Evolutionary conservation across 2,113 vertebrate species (phyloP), one percentile per base, ranked within the genome.

Genomic region (Helogale parvula): DNA sequence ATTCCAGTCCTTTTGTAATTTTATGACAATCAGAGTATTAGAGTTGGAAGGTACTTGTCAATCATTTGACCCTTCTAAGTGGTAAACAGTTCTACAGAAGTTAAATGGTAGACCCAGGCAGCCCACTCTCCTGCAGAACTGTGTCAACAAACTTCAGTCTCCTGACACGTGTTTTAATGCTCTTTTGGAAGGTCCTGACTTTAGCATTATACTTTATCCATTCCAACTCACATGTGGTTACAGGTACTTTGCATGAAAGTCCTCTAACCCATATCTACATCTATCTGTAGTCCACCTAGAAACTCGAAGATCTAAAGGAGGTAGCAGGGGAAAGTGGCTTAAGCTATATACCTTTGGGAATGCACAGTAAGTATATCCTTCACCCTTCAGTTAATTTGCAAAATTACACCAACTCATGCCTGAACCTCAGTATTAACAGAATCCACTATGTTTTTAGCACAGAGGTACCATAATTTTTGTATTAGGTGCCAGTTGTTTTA

Each of bases 291-390:
- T 57, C 29, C 21, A 92, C 4, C 72, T 10, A 54, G 13, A 82
- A 82, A 66, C 6, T 92, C 2, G 13, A 95, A 54, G 14, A 65
- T 80, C 92, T 92, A 9, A 50, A 93, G 80, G 45, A 11, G 68
- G 85, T 47, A 86, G 25, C 17, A 93, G 45, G 69, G 54, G 21
- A 33, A 84, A 96, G 88, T 47, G 4, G 81, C 79, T 77, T 68
- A 80, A 93, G 69, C 21, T 82, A 41, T 45, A 85, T 65, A 81
- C 65, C 25, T 88, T 82, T 81, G 45, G 94, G 74, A 94, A 84
- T 77, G 12, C 13, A 92, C 12, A 94, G 5, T 71, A 38, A 94
- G 5, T 71, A 38, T 3, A 29, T 81, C 91, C 29, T 66, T 84
- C 3, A 23, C 76, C 88, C 29, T 66, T 84, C 69, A 77, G n/a